Conservation (phyloP, 2,113 vertebrate genomes). For the Origma solitaria region DNA sequence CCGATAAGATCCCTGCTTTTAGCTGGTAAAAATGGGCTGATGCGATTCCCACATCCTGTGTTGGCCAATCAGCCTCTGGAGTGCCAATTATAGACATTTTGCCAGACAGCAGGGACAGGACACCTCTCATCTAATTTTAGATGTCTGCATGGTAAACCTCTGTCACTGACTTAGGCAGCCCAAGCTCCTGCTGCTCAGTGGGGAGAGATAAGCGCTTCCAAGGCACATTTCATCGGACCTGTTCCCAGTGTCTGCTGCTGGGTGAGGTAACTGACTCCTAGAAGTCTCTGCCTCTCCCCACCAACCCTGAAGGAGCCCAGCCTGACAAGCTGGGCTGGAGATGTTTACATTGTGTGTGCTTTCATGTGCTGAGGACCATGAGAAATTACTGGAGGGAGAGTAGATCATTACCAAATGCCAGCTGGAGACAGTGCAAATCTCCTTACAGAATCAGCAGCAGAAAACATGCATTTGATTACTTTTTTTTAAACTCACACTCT, state of each 20-base stretch:
- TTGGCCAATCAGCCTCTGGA: not conserved
- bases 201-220: not conserved
- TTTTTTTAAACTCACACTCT: not conserved
- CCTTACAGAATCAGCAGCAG: not conserved
- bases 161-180: not conserved
- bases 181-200: not conserved
- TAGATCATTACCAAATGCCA: not conserved
- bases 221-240: not conserved
- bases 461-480: not conserved
- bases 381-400: not conserved
- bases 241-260: not conserved
- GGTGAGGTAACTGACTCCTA: not conserved
- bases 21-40: not conserved
- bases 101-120: not conserved
- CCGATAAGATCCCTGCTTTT: not conserved
- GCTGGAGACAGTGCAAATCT: not conserved
- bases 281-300: not conserved
- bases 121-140: not conserved
- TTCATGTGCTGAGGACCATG: not conserved
- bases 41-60: not conserved
- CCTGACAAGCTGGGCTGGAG: not conserved
- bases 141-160: not conserved
- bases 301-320: not conserved
- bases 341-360: not conserved
- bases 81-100: not conserved